Percentiles rank a stretch among this genome's conserved stretches.
These are phyloP conservation scores for Chrysodeixis includens DNA, from an alignment of 2,888 invertebrate genomes.

Conservation along the genomic window DNA sequence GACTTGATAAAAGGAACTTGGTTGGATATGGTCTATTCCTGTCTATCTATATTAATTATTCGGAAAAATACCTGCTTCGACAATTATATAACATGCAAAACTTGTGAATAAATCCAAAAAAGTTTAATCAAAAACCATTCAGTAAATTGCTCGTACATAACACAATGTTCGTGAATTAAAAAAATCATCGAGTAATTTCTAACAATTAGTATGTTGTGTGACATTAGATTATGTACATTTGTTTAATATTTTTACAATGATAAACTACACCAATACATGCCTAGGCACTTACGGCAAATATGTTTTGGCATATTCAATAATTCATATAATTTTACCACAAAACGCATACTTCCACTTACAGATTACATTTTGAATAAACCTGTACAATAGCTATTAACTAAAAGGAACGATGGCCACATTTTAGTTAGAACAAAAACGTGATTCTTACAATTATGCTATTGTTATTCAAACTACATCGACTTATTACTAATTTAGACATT, in stretches of 20 bases:
- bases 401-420: constrained; percentile 60
- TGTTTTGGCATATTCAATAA: constrained; percentile 73
- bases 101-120: constrained; percentile 23
- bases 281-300: constrained; percentile 85
- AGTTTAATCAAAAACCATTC: constrained; percentile 21
- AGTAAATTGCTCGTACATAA: constrained; percentile 25
- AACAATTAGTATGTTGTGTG: constrained; percentile 39
- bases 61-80: constrained; percentile 29
- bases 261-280: constrained; percentile 69
- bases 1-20: constrained; percentile 68
- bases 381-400: constrained; percentile 59
- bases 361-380: constrained; percentile 49
- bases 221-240: constrained; percentile 53
- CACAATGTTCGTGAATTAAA: constrained; percentile 22
- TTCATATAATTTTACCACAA: constrained; percentile 55
- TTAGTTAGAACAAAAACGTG: constrained; percentile 56
- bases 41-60: constrained; percentile 39
- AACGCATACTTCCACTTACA: constrained; percentile 52
- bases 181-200: constrained; percentile 29
- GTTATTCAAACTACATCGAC: constrained; percentile 50
- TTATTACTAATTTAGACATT: constrained; percentile 75
- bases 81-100: constrained; percentile 24
- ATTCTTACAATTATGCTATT: constrained; percentile 49
- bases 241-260: constrained; percentile 45
- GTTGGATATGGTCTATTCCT: constrained; percentile 60